Evolutionary conservation across 1,140 invertebrate genomes (phyloP).

Genomic region (Aphelinus certus): DNA sequence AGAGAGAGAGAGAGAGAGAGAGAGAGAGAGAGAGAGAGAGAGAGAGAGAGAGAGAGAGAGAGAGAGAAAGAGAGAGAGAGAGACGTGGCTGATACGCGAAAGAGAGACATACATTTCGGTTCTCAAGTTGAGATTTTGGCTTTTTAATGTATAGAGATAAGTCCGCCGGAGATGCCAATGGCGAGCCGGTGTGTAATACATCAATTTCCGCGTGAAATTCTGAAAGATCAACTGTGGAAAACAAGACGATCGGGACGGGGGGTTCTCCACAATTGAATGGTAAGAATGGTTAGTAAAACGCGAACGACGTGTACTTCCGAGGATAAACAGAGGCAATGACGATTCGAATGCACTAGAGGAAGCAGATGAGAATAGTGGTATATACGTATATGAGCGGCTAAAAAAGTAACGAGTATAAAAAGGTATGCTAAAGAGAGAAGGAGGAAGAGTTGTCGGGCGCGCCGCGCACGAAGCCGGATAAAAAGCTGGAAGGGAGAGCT

Average conservation of each 20-base stretch:
- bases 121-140: too few relatives aligned
- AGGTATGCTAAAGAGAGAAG: not conserved
- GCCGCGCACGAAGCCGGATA: slow-evolving; percentile 42
- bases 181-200: not conserved
- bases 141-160: not conserved
- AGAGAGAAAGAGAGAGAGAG: slow-evolving; percentile 19
- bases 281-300: too few relatives aligned
- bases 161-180: not conserved
- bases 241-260: too few relatives aligned
- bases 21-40: slow-evolving; percentile 17
- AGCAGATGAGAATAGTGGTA: too few relatives aligned
- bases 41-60: not conserved
- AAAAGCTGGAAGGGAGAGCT: too few relatives aligned
- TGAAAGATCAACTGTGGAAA: too few relatives aligned
- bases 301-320: too few relatives aligned
- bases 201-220: too few relatives aligned
- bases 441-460: slow-evolving; percentile 40
- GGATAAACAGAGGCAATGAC: too few relatives aligned
- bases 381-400: too few relatives aligned
- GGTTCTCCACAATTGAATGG: too few relatives aligned
- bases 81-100: not conserved
- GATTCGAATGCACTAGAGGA: too few relatives aligned
- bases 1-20: slow-evolving; percentile 13
- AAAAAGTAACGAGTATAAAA: not conserved
- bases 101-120: not conserved